phyloP scores from a whole-genome alignment of 2,888 invertebrate genomes.

The Alcis repandata region DNA sequence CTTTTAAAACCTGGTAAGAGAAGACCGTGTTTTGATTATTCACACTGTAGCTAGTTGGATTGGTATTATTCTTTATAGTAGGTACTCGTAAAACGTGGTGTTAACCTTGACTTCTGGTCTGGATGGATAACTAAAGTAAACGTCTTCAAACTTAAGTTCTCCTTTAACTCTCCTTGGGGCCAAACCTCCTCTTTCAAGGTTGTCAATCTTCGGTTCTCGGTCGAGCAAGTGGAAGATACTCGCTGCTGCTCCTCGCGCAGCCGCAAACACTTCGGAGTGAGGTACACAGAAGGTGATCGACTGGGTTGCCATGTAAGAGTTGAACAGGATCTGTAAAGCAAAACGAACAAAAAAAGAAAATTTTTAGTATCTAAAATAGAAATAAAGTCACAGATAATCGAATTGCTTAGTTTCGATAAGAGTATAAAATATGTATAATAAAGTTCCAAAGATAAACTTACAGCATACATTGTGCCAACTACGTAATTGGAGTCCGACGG shows the following conservation, averaged over 20 bases:
- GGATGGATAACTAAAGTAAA: slow-evolving; percentile 93
- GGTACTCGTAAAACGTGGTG: too few species aligned
- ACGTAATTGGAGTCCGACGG: slow-evolving; percentile 88
- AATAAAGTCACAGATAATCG: background rate
- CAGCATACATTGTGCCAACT: slow-evolving; percentile 90
- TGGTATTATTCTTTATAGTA: background rate
- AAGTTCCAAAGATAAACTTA: slow-evolving; percentile 63
- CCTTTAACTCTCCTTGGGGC: slow-evolving; percentile 87
- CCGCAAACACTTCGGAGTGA: slow-evolving; percentile 91
- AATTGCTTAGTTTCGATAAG: background rate
- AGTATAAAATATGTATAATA: background rate
- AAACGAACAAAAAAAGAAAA: too few species aligned
- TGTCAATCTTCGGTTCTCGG: slow-evolving; percentile 90
- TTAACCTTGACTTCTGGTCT: slow-evolving; percentile 89
- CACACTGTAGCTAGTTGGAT: too few species aligned
- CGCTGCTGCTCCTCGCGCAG: slow-evolving; percentile 91
- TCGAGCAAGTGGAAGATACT: slow-evolving; percentile 92
- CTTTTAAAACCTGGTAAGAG: slow-evolving; percentile 87
- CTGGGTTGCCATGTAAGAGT: slow-evolving; percentile 91
- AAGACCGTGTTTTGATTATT: background rate
- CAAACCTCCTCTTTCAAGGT: slow-evolving; percentile 87
- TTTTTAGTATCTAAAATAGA: too few species aligned
- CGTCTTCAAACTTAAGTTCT: slow-evolving; percentile 89
- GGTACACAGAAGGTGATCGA: slow-evolving; percentile 92
- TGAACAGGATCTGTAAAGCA: slow-evolving; percentile 88